Evolutionary conservation across 1,140 invertebrate species (phyloP).

Genomic region (Drosophila jambulina): DNA sequence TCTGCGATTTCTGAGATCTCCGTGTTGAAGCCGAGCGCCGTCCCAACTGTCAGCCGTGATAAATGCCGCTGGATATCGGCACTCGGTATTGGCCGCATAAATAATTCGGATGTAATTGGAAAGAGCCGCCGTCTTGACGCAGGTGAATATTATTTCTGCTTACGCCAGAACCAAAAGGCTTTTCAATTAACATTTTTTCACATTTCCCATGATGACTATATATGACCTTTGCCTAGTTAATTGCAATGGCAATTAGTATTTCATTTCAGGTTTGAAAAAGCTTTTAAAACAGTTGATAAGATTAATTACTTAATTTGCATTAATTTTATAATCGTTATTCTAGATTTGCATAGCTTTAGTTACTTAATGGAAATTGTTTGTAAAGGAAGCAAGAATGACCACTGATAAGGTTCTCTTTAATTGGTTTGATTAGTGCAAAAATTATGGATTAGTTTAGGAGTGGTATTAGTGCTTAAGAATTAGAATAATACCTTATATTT

Average conservation of each 20-base stretch:
- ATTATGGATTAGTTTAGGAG: background rate
- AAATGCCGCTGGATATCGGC: slow-evolving; percentile 56
- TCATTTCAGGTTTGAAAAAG: slow-evolving; percentile 12
- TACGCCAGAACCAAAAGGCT: slow-evolving; percentile 10
- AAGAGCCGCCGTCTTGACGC: slow-evolving; percentile 39
- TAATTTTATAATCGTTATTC: slow-evolving; percentile 21
- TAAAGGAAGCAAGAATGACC: background rate
- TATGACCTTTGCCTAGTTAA: slow-evolving; percentile 29
- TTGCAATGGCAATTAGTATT: slow-evolving; percentile 17
- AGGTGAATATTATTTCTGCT: slow-evolving; percentile 29
- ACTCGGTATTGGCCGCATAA: slow-evolving; percentile 62
- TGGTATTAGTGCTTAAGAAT: background rate
- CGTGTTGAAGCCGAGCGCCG: slow-evolving; percentile 41
- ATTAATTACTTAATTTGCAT: slow-evolving; percentile 16
- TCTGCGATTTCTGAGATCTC: slow-evolving; percentile 21
- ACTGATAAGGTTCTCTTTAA: background rate
- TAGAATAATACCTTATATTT: background rate
- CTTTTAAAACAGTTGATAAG: slow-evolving; percentile 38
- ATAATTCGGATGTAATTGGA: slow-evolving; percentile 64
- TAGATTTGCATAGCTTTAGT: slow-evolving; percentile 23
- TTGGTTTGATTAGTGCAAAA: background rate
- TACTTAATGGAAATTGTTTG: slow-evolving; percentile 8
- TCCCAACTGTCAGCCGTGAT: slow-evolving; percentile 69
- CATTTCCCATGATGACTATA: slow-evolving; percentile 28
- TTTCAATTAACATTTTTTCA: slow-evolving; percentile 45